Base-by-base conservation (phyloP, 2,888 invertebrate species). In the Byasa hedistus region DNA sequence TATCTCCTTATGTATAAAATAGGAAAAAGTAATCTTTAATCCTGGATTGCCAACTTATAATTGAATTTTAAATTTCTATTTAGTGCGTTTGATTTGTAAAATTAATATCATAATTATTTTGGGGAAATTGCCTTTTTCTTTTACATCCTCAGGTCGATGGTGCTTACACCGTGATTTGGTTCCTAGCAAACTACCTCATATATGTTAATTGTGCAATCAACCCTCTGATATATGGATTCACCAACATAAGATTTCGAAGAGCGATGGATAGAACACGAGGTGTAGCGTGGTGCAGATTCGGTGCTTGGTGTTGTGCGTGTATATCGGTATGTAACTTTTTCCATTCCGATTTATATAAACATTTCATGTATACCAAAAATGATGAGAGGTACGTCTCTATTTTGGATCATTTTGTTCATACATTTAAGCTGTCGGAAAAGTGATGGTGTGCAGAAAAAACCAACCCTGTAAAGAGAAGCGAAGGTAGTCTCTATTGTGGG, bases 211-310 rank as follows among this genome's bases (percentile, higher is more conserved):
- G 95, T 5, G 95, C 96, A 2, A 82, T 96, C 61, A 96, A 96
- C 79, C 96, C 96, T 0, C 82, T 96, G 0, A 94, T 96, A 68
- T 96, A 96, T 72, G 96, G 96, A 3, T 94, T 95, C 65, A 95
- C 94, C 15, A 96, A 96, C 76, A 93, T 94, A 39, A 93, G 94
- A 72, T 94, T 96, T 75, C 86, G 93, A 17, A 92, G 93, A 61
- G 95, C 95, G 19, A 95, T 96, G 83, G 92, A 92, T 74, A 81
- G 87, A 27, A 93, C 93, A 0, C 84, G 88, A 3, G 83, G 93
- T 0, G 78, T 92, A 3, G 87, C 92, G 24, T 91, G 91, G 76
- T 86, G 91, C 70, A 86, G 76, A 68, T 91, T 90, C 48, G 87
- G 90, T 0, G 71, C 78, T 52, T 91, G 91, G 91, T 91, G 91